Conservation (phyloP, 2,113 vertebrate species). For the Zosterops pallidus region DNA sequence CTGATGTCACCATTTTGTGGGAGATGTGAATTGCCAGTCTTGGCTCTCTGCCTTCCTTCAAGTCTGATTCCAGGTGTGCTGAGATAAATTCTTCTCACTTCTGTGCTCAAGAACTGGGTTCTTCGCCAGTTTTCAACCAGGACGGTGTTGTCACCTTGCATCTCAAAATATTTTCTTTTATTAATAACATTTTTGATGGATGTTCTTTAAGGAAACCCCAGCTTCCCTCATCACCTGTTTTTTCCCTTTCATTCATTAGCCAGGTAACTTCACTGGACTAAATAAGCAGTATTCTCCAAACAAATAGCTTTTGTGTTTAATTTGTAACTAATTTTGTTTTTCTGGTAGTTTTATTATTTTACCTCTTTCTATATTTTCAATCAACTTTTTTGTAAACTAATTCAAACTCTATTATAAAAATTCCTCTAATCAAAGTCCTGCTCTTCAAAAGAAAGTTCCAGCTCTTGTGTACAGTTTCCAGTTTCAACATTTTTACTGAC, state of each 20-base stretch:
- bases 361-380: not conserved
- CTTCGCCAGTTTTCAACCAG: not conserved
- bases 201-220: not conserved
- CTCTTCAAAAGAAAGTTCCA: not conserved
- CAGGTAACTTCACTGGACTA: not conserved
- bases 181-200: not conserved
- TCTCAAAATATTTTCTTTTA: not conserved
- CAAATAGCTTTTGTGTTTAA: not conserved
- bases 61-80: not conserved
- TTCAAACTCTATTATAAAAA: not conserved
- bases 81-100: not conserved
- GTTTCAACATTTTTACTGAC: not conserved
- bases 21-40: not conserved
- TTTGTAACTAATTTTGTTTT: not conserved
- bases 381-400: not conserved
- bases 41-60: not conserved
- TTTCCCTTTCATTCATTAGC: not conserved
- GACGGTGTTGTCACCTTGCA: not conserved
- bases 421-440: not conserved
- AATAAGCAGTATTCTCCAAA: not conserved
- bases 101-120: not conserved
- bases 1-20: accelerated
- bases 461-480: not conserved
- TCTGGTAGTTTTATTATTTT: not conserved
- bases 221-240: not conserved